Evolutionary conservation across 2,113 vertebrate species (phyloP), one percentile per base, ranked within the genome.

Genomic region (Sylvietta virens): DNA sequence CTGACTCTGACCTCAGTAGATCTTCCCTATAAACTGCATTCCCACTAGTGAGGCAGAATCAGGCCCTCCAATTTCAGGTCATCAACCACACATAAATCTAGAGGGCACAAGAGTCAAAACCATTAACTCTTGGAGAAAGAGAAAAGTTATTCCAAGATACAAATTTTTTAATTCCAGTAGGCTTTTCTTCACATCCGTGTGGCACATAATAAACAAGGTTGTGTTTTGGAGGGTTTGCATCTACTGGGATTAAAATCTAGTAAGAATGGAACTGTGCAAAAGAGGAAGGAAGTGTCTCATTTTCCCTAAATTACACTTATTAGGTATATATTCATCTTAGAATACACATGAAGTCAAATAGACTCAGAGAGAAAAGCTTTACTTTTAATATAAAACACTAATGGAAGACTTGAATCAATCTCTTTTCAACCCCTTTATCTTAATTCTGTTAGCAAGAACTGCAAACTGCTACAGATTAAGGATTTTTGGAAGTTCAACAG

Each of bases 201-300:
- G 10, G 45, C 2, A 76, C 13, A 37, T 69, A 30, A 48, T 16
- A 81, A 80, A 33, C 3, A 79, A 70, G 30, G 24, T 17, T 72
- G 2, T 44, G 31, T 48, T 70, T 37, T 11, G 1, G 3, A 7
- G 11, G 3, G 0, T 3, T 67, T 77, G 5, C 31, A 37, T 16
- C 24, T 42, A 54, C 42, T 11, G 60, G 64, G n/a, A 89, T 78
- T 71, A 84, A 92, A 90, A 33, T n/a, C 23, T 61, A 10, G 10
- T 76, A 47, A 88, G 21, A 90, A 64, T 0, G 11, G 18, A 86
- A 47, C 47, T 62, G 21, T 11, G 33, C 24, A 67, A 22, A 35
- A 53, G 15, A 27, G 35, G 35, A 86, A 33, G 56, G 31, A 22
- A 80, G 5, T 15, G 12, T 35, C 21, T 72, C 18, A 45, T 61